A percentile compares a stretch with the other conserved stretches of the same genome.
These are phyloP conservation scores for Siphlonurus alternatus DNA, from an alignment of 2,888 invertebrate species.

Conservation along the genomic window DNA sequence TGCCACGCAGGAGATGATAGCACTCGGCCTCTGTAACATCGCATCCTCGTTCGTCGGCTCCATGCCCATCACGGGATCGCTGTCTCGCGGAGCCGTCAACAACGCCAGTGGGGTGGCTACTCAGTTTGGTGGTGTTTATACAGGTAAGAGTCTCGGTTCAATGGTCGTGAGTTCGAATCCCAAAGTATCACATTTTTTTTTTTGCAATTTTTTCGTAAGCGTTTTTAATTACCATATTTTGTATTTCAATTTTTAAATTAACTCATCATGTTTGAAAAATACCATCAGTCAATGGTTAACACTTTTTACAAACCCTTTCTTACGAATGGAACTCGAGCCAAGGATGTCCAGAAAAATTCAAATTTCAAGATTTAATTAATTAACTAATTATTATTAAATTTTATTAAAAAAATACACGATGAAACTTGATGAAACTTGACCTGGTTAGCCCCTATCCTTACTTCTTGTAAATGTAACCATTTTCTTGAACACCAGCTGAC, in stretches of 20 bases:
- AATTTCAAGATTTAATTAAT: neutral
- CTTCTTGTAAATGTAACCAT: too few relatives aligned
- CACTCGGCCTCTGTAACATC: slow-evolving; percentile 45
- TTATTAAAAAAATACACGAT: too few relatives aligned
- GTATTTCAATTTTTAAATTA: neutral
- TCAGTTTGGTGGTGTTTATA: slow-evolving; percentile 45
- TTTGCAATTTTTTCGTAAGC: neutral
- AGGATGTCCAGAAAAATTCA: neutral
- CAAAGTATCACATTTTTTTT: neutral
- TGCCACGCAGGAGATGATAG: slow-evolving; percentile 53
- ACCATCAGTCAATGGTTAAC: too few relatives aligned
- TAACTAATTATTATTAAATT: too few relatives aligned
- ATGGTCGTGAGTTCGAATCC: too few relatives aligned
- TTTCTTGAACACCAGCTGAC: too few relatives aligned
- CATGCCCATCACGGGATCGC: slow-evolving; percentile 46
- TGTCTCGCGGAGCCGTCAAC: slow-evolving; percentile 49
- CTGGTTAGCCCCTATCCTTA: too few relatives aligned
- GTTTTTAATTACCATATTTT: too few relatives aligned
- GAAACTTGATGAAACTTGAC: too few relatives aligned
- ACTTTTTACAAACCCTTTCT: too few relatives aligned
- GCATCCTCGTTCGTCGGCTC: slow-evolving; percentile 48
- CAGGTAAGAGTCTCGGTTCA: slow-evolving; percentile 25
- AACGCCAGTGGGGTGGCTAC: slow-evolving; percentile 52
- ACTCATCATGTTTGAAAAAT: too few relatives aligned
- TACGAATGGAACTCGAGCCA: too few relatives aligned